Base-by-base conservation (phyloP, 2,888 invertebrate genomes). In the Slavum lentiscoides region DNA sequence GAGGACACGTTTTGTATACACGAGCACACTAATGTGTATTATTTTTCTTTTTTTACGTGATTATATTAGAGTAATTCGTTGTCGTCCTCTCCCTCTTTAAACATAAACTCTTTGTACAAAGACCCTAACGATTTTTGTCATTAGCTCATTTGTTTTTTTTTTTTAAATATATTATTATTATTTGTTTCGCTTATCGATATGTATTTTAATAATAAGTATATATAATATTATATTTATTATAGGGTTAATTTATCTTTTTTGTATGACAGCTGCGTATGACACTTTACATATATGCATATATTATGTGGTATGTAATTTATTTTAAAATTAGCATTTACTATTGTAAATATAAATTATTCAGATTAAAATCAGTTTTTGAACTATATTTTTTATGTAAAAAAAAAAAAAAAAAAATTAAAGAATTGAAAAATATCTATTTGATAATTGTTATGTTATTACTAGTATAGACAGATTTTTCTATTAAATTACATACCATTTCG, bases 121-220 rank as follows among this genome's bases (percentile, higher is more conserved):
- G 61, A 53, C 17, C 19, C 15, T 70, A 59, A 59, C 58, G n/a
- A 58, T 43, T 66, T 74, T 74, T 13, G 37, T 66, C 37, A 39
- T 53, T 17, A 23, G 58, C 19, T 9, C 55, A 58, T 74, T 74
- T 59, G 67, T 75, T 75, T 43, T 43, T 43, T 43, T 75, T 67
- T 19, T 49, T n/a, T 19, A 37, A 55, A 13, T 61, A 61, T 74
- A 55, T 59, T 58, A 68, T 43, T 74, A 67, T 55, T 30, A 43
- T 67, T 67, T 75, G 75, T 75, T 68, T 59, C n/a, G 75, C 75
- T 76, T 59, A 43, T 55, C 13, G 6, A 68, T 49, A 30, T 68
- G 19, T 21, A 59, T 58, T 66, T 39, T 74, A 66, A 59, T 59
- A 59, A 68, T 59, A 43, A 53, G 21, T 43, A 39, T 43, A 73